These are phyloP conservation scores for Anagyrus pseudococci DNA, from an alignment of 2,888 invertebrate genomes.

Conservation along the genomic window DNA sequence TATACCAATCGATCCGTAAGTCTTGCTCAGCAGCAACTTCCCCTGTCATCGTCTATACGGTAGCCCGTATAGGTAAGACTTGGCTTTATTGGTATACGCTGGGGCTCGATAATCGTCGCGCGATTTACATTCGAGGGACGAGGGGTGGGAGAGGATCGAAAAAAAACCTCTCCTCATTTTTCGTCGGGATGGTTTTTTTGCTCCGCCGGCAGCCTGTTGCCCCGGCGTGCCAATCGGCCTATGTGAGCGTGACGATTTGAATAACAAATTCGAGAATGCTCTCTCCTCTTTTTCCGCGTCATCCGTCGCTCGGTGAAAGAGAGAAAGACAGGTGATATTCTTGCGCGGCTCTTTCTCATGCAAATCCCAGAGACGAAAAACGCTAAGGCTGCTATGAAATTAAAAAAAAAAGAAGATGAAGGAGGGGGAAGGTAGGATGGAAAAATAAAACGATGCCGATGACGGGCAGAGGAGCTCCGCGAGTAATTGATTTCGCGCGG, in stretches of 20 bases:
- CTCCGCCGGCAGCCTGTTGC: background rate
- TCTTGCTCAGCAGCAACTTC: too few species aligned
- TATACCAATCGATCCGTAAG: too few species aligned
- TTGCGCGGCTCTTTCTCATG: slow-evolving; percentile 32
- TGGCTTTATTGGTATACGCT: slow-evolving; percentile 6
- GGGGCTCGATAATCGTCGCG: slow-evolving; percentile 23
- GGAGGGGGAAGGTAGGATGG: too few species aligned
- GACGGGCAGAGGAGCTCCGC: too few species aligned
- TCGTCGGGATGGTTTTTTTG: too few species aligned
- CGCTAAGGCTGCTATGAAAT: background rate
- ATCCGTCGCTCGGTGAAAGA: background rate
- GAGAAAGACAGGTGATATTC: slow-evolving; percentile 31
- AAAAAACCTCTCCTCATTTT: slow-evolving; percentile 7
- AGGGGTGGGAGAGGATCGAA: background rate
- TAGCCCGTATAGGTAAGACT: background rate
- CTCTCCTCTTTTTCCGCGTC: background rate
- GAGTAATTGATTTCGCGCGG: too few species aligned
- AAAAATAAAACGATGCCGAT: too few species aligned
- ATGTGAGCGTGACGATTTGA: slow-evolving; percentile 19
- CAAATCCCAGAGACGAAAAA: slow-evolving; percentile 13
- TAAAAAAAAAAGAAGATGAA: slow-evolving; percentile 4
- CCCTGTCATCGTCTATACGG: too few species aligned
- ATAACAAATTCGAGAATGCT: slow-evolving; percentile 29
- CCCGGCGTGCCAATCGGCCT: background rate
- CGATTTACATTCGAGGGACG: slow-evolving; percentile 19